phyloP scores from a whole-genome alignment of 2,888 invertebrate species.

The Clusia tigrina region DNA sequence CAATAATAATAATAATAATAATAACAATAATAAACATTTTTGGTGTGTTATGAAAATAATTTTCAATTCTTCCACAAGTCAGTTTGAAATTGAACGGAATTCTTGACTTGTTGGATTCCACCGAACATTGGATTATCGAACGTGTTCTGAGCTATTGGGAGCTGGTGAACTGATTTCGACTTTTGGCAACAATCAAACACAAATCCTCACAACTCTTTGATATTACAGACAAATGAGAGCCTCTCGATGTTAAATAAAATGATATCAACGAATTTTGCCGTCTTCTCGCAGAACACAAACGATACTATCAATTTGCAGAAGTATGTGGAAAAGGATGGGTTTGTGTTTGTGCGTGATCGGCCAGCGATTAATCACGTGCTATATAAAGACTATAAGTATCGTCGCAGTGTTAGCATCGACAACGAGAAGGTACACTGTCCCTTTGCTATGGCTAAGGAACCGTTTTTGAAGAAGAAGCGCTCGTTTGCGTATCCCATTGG shows the following conservation, averaged over 20 bases:
- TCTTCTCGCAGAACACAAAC: slow-evolving; percentile 59
- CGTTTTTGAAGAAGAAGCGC: slow-evolving; percentile 72
- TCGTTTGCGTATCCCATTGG: slow-evolving; percentile 77
- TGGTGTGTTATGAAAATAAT: too few species aligned
- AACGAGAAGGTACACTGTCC: slow-evolving; percentile 75
- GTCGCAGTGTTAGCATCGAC: slow-evolving; percentile 68
- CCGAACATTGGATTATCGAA: too few species aligned
- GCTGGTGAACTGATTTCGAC: too few species aligned
- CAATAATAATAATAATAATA: too few species aligned
- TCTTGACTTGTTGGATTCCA: too few species aligned
- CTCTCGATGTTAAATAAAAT: slow-evolving; percentile 56
- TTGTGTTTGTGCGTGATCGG: slow-evolving; percentile 75
- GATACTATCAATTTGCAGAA: slow-evolving; percentile 63
- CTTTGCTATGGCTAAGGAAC: slow-evolving; percentile 76
- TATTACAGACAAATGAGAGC: slow-evolving; percentile 57
- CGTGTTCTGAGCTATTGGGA: too few species aligned
- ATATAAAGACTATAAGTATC: slow-evolving; percentile 73
- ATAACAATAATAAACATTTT: too few species aligned
- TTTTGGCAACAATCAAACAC: too few species aligned
- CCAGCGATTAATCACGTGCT: slow-evolving; percentile 75
- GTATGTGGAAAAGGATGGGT: slow-evolving; percentile 65
- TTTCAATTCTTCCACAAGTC: too few species aligned
- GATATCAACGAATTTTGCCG: slow-evolving; percentile 56
- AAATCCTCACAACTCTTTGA: too few species aligned
- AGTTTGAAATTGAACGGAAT: too few species aligned